A percentile compares a stretch with the other conserved stretches of the same genome.
These are phyloP conservation scores for Siniperca chuatsi DNA, from an alignment of 2,113 vertebrate species.

Conservation along the genomic window DNA sequence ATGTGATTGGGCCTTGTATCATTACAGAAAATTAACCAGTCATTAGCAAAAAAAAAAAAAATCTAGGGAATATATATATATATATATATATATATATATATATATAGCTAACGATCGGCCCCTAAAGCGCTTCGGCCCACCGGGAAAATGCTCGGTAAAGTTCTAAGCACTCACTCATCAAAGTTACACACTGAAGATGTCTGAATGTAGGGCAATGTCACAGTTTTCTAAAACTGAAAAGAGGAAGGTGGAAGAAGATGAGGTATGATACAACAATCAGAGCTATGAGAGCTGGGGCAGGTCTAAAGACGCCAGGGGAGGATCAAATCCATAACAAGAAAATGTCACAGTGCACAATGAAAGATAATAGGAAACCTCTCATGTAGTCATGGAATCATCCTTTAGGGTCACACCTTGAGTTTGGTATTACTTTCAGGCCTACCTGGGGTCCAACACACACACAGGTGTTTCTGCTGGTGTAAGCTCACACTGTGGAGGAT, in stretches of 20 bases:
- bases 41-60: too few species aligned
- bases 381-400: constrained; percentile 11
- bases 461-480: constrained; percentile 8
- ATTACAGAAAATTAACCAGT: too few species aligned
- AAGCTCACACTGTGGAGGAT: constrained; percentile 25
- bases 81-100: too few species aligned
- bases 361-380: constrained; percentile 31
- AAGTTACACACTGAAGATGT: background rate
- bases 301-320: constrained; percentile 17
- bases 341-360: constrained; percentile 30
- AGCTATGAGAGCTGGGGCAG: constrained; percentile 7
- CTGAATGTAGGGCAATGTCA: constrained; percentile 17
- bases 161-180: background rate
- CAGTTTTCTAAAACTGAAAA: background rate
- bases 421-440: background rate
- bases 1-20: too few species aligned
- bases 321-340: constrained; percentile 17
- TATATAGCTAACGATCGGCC: too few species aligned
- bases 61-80: too few species aligned
- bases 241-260: constrained; percentile 6
- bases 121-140: too few species aligned
- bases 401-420: constrained; percentile 2
- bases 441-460: background rate
- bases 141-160: too few species aligned
- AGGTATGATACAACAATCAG: background rate